Evolutionary conservation across 2,797 vertebrate genomes (phyloP).

Genomic region (Gila robusta): DNA sequence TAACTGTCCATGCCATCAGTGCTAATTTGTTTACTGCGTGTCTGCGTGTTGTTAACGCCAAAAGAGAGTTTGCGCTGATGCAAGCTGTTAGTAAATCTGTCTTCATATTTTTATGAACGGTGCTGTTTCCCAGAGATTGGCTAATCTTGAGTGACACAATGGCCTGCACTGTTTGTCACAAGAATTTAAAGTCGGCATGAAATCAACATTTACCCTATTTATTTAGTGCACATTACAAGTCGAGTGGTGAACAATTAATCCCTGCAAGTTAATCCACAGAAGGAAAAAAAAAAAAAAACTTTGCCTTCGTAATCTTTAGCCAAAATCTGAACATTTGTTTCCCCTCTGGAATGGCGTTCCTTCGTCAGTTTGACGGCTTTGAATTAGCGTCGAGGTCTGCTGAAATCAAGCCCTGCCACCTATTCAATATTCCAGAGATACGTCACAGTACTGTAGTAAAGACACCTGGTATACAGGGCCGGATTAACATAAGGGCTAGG

Average conservation of each 20-base stretch:
- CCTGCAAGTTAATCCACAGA: not conserved
- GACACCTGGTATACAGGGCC: not conserved
- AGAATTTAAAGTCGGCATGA: not conserved
- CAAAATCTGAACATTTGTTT: not conserved
- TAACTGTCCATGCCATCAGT: not conserved
- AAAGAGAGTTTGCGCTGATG: not conserved
- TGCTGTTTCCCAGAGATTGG: not conserved
- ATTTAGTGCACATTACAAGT: not conserved
- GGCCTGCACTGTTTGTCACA: not conserved
- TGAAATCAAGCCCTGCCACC: not conserved
- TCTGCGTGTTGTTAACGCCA: not conserved
- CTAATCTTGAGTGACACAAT: not conserved
- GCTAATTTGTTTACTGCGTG: not conserved
- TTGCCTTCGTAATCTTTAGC: not conserved
- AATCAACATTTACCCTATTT: not conserved
- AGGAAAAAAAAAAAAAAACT: accelerated
- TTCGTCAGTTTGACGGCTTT: not conserved
- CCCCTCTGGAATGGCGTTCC: not conserved
- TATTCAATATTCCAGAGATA: not conserved
- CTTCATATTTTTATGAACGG: not conserved
- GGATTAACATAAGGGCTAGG: too few species aligned
- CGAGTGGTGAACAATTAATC: not conserved
- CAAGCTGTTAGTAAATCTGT: not conserved
- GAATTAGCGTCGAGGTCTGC: too few species aligned
- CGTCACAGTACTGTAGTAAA: not conserved